phyloP scores from a whole-genome alignment of 2,113 vertebrate species.

The Cyprinus carpio region DNA sequence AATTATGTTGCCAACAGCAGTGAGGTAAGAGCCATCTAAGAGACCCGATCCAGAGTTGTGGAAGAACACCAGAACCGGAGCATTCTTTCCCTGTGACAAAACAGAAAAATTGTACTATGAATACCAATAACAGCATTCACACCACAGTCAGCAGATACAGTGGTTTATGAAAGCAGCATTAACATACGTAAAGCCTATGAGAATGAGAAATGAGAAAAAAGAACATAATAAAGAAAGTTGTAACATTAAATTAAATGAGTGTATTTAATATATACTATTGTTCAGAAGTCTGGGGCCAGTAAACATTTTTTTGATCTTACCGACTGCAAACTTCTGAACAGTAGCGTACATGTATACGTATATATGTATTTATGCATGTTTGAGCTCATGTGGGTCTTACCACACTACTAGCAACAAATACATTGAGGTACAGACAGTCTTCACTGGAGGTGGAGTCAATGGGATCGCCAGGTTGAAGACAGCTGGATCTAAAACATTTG shows the following conservation, averaged over 20 bases:
- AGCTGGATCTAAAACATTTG: slow-evolving; percentile 78
- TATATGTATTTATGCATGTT: background rate
- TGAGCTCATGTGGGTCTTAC: slow-evolving; percentile 63
- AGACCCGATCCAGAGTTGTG: slow-evolving; percentile 73
- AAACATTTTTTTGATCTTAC: too few relatives aligned
- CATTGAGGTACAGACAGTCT: slow-evolving; percentile 89
- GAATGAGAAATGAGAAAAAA: background rate
- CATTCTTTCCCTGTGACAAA: slow-evolving; percentile 70
- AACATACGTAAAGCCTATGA: background rate
- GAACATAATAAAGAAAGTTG: background rate
- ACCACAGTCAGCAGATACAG: slow-evolving; percentile 13
- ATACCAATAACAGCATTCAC: background rate
- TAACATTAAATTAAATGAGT: background rate
- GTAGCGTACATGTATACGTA: too few relatives aligned
- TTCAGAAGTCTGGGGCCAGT: too few relatives aligned
- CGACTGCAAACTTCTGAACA: too few relatives aligned
- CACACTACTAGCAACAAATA: slow-evolving; percentile 79
- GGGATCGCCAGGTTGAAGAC: slow-evolving; percentile 84
- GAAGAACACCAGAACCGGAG: slow-evolving; percentile 86
- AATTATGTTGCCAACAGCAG: slow-evolving; percentile 80
- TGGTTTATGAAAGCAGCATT: background rate
- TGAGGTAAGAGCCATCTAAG: slow-evolving; percentile 84
- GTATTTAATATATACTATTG: too few relatives aligned
- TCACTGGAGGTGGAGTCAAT: slow-evolving; percentile 72
- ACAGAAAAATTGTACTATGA: background rate